Evolutionary conservation across 2,797 vertebrate genomes (phyloP), one percentile per base, ranked within the genome.

Genomic region (Selene dorsalis): DNA sequence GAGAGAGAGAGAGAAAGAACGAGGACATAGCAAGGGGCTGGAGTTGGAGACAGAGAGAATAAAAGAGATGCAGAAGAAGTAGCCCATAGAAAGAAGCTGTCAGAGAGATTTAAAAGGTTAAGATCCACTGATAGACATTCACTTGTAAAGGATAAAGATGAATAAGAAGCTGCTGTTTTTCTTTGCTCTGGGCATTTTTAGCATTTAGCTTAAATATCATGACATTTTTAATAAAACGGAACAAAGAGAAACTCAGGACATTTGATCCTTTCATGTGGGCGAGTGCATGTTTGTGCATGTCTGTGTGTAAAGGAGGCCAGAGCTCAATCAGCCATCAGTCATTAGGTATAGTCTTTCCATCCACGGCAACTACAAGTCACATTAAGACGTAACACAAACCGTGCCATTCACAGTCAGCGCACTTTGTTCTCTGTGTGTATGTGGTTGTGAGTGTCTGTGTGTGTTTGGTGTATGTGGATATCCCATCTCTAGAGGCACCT

Each of bases 131-230:
- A 45, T 2, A 63, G 16, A 80, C 28, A 48, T 20, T 17, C 10
- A 35, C 32, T 38, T 26, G 17, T 22, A 81, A 70, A 79, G 32
- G 32, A 64, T 22, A 24, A 7, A 47, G 24, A 47, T 73, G n/a
- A 71, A 73, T 59, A 75, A 66, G 26, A 70, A 65, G 58, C 43
- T 43, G 71, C 35, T 60, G 56, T 12, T 71, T 75, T 32, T 73
- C 61, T 65, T 45, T 56, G 52, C 59, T 60, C 28, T 9, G 20
- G n/a, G 20, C 20, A 43, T 73, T 61, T 53, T 69, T 69, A 67
- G 66, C 76, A 75, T 80, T 84, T 75, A 71, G 55, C 56, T 75
- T 50, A 79, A 87, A 76, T 76, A 88, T 83, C 75, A 60, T 68
- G 71, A 74, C 66, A 75, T 83, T 87, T 89, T 59, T 17, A 77